These are phyloP conservation scores for Ochlodes sylvanus DNA, from an alignment of 2,888 invertebrate species.

Conservation along the genomic window DNA sequence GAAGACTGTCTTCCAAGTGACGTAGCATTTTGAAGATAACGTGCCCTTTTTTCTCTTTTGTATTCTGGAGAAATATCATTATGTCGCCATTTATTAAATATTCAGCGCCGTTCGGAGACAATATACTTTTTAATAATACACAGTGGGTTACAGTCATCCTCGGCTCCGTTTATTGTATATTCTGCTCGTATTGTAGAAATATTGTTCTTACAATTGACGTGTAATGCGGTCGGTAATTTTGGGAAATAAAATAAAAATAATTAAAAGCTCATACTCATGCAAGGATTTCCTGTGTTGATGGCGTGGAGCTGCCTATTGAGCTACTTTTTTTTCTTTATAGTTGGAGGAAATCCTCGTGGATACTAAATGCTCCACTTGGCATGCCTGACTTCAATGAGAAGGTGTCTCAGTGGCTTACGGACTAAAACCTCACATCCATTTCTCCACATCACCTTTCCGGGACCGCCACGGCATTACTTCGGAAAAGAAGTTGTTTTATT, in stretches of 20 bases:
- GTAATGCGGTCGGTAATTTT: not conserved
- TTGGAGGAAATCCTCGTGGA: no score
- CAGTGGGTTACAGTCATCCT: slow-evolving; percentile 2
- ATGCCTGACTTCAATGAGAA: no score
- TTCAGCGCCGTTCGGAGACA: slow-evolving; percentile 31
- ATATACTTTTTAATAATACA: slow-evolving; percentile 34
- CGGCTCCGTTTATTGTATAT: slow-evolving; percentile 1
- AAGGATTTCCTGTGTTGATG: no score
- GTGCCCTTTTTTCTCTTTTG: slow-evolving; percentile 43
- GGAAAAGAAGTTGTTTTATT: no score
- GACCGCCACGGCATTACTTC: no score
- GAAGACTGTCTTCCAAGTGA: slow-evolving; percentile 56
- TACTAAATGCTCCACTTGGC: no score
- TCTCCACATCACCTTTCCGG: no score
- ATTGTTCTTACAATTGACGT: not conserved
- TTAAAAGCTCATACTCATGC: not conserved
- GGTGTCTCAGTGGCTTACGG: no score
- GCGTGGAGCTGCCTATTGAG: no score
- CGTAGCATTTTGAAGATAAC: slow-evolving; percentile 54
- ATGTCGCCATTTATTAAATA: slow-evolving; percentile 36
- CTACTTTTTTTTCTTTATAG: no score
- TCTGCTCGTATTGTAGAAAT: not conserved
- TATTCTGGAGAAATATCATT: slow-evolving; percentile 38
- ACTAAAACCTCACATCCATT: no score
- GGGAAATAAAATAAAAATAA: not conserved